phyloP scores from a whole-genome alignment of 2,888 invertebrate genomes.

The Tenthredo notha region DNA sequence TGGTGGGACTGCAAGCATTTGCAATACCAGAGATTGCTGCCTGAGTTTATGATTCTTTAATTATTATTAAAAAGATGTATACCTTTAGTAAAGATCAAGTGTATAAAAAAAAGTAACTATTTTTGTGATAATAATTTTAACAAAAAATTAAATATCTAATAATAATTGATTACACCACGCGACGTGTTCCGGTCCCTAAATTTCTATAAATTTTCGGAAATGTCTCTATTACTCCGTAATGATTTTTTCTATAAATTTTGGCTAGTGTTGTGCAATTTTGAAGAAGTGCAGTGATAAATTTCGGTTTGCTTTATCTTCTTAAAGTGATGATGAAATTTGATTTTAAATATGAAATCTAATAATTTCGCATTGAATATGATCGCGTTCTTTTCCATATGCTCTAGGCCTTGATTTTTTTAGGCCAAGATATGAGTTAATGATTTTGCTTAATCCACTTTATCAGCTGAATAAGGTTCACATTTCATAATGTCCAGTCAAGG shows the following conservation, averaged over 20 bases:
- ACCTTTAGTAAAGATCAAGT: background rate
- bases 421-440: background rate
- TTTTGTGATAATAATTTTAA: conserved; percentile 39
- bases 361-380: background rate
- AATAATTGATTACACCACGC: background rate
- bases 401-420: background rate
- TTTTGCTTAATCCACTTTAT: conserved; percentile 27
- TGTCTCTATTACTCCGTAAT: background rate
- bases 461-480: background rate
- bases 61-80: conserved; percentile 5
- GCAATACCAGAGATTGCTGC: background rate
- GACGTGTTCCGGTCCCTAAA: background rate
- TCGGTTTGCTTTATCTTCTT: background rate
- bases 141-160: background rate
- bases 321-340: background rate
- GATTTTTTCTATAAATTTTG: background rate
- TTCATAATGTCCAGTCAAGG: conserved; percentile 40
- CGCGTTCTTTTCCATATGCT: background rate
- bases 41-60: background rate
- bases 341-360: background rate
- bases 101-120: background rate
- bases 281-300: background rate
- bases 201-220: background rate
- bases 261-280: conserved; percentile 8
- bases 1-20: conserved; percentile 39